Evolutionary conservation across 2,888 invertebrate species (phyloP), one percentile per base, ranked within the genome.

Genomic region (Nycteola revayana): DNA sequence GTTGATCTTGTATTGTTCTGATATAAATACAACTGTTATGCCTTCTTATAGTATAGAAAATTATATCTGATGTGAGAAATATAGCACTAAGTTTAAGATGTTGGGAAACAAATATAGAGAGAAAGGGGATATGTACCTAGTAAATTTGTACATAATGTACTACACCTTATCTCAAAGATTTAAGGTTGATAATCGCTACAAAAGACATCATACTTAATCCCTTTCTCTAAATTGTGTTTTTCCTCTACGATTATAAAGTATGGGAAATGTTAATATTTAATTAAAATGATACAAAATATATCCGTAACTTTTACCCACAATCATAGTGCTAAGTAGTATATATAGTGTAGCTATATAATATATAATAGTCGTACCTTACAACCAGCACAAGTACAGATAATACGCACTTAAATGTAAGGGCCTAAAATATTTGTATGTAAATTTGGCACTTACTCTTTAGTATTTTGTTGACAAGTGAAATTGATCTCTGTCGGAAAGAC

Each of bases 1-100:
- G 81, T 83, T 84, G 72, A 76, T 68, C 54, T 65, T 72, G 62
- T 72, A 73, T 63, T 75, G 68, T 76, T 78, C 69, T 56, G 48
- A 71, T 65, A 52, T 67, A 65, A 68, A 63, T 67, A 63, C 55
- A 63, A 76, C 60, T 75, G 75, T 81, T 74, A 74, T 75, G 75
- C 73, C 75, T 81, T 80, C 63, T 66, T 28, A 59, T 67, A 67
- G 56, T 53, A 49, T 66, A 48, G 49, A 59, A 29, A 52, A 42
- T 46, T 50, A 53, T 60, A 56, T 57, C 52, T 53, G 42, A 64
- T 50, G 51, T 54, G 48, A 61, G 49, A 60, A 42, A 32, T 62
- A 42, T 66, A 54, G 48, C 60, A 63, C 54, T 53, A 63, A 60
- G n/a, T n/a, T n/a, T n/a, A n/a, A n/a, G n/a, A n/a, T n/a, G n/a